These are phyloP conservation scores for Crotalus viridis DNA, from an alignment of 2,113 vertebrate genomes.

Conservation along the genomic window DNA sequence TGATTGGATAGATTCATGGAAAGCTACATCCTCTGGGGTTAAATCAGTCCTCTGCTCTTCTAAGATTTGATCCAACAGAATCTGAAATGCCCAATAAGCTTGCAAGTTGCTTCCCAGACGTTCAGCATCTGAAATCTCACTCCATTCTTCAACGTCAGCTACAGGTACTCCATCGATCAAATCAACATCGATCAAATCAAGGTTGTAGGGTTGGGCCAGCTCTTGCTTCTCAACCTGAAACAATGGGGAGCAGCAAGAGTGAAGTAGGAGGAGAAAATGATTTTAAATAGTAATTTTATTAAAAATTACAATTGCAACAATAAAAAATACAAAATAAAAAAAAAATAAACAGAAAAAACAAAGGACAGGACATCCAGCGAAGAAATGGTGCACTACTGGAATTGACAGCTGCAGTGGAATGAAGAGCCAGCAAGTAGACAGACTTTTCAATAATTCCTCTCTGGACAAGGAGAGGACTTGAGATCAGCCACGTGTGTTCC, in stretches of 20 bases:
- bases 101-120: conserved; percentile 69
- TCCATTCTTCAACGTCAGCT: conserved; percentile 64
- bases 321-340: neutral
- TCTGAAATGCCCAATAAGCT: conserved; percentile 68
- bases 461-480: neutral
- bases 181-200: conserved; percentile 62
- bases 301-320: neutral
- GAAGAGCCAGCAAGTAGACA: neutral
- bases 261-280: neutral
- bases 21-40: conserved; percentile 44
- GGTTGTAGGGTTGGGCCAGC: conserved; percentile 51
- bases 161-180: conserved; percentile 61
- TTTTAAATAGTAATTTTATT: neutral
- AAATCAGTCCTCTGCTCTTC: conserved; percentile 69
- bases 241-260: neutral
- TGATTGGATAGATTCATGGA: conserved; percentile 58
- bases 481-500: neutral
- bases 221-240: conserved; percentile 69
- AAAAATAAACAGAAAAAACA: neutral
- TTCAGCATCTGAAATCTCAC: conserved; percentile 63
- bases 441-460: neutral
- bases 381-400: neutral
- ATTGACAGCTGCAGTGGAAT: neutral
- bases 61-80: conserved; percentile 67
- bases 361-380: neutral